A percentile compares a stretch with the other conserved stretches of the same genome.
phyloP scores from a whole-genome alignment of 2,888 invertebrate species.

The Aporophyla lueneburgensis region DNA sequence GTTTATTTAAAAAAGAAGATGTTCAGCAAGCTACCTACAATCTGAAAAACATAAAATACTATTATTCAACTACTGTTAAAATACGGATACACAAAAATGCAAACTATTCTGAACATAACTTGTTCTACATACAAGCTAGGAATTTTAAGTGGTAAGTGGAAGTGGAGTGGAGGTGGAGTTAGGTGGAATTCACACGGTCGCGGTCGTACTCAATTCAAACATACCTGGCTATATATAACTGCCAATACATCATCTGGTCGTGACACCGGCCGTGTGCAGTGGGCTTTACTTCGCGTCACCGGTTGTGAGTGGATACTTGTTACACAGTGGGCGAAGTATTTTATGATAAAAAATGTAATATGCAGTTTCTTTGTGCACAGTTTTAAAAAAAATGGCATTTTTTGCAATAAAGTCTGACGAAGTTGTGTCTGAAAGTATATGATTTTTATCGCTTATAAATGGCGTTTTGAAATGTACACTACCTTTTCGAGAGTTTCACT shows the following conservation, averaged over 20 bases:
- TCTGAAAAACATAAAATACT: not conserved
- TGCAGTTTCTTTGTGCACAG: not conserved
- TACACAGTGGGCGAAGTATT: slow-evolving; percentile 70
- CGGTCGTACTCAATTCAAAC: slow-evolving; percentile 74
- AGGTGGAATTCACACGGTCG: slow-evolving; percentile 57
- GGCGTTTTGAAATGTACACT: not conserved
- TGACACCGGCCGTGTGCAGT: slow-evolving; percentile 87
- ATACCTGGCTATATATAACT: slow-evolving; percentile 85
- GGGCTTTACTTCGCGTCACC: slow-evolving; percentile 82
- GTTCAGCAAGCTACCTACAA: not conserved
- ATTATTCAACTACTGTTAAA: not conserved
- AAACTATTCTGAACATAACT: slow-evolving; percentile 28
- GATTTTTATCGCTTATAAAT: not conserved
- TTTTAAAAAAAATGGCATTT: not conserved
- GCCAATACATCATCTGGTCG: slow-evolving; percentile 87
- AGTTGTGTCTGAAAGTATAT: not conserved
- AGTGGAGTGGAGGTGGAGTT: too few relatives aligned
- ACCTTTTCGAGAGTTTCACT: too few relatives aligned
- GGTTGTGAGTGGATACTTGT: slow-evolving; percentile 66
- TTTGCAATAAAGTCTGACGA: not conserved
- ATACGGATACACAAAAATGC: not conserved
- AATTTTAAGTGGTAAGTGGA: too few relatives aligned
- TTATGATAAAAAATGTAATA: not conserved
- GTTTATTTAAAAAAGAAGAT: not conserved
- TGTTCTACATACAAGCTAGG: slow-evolving; percentile 35